phyloP scores from a whole-genome alignment of 1,140 invertebrate genomes.

The Colletes gigas region DNA sequence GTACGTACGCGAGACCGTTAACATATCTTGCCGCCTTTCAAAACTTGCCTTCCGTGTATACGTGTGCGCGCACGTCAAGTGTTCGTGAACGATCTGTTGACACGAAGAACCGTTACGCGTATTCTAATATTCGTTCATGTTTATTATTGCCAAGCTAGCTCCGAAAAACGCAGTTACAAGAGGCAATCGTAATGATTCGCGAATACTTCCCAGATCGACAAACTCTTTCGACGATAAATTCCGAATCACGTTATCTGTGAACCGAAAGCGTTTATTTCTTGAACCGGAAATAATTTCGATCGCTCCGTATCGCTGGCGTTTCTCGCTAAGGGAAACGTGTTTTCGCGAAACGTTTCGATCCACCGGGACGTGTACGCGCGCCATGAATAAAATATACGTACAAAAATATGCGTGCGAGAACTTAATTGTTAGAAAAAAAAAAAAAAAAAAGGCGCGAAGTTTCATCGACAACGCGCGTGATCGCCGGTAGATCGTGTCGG shows the following conservation, averaged over 20 bases:
- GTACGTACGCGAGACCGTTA: conserved; percentile 5
- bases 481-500: background rate
- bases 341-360: no score
- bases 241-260: background rate
- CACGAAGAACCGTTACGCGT: conserved; percentile 23
- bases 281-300: background rate
- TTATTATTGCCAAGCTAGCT: conserved; percentile 5
- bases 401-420: no score
- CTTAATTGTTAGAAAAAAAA: background rate
- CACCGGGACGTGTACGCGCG: background rate
- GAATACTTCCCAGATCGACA: background rate
- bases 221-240: background rate
- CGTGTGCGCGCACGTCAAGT: background rate
- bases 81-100: conserved; percentile 9
- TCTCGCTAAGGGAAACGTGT: no score
- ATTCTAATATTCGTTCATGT: conserved; percentile 20
- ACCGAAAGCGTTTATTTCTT: background rate
- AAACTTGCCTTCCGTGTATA: background rate
- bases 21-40: conserved; percentile 16
- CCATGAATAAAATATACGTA: background rate
- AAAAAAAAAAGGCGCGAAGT: conserved; percentile 35
- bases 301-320: background rate
- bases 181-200: background rate
- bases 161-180: background rate
- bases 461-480: background rate